Evolutionary conservation across 2,888 invertebrate species (phyloP).

Genomic region (Drosophila sordidula): DNA sequence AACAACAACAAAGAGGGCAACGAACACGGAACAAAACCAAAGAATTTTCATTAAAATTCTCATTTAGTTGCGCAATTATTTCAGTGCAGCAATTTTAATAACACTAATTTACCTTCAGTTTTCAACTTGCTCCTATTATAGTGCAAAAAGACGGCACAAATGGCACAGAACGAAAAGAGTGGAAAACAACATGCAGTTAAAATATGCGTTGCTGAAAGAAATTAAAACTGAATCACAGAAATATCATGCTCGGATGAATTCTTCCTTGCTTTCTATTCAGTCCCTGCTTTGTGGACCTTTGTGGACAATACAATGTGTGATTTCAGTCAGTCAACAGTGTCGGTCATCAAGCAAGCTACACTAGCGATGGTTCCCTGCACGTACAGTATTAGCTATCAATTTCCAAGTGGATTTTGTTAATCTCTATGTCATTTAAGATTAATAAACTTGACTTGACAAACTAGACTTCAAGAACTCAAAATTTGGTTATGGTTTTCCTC

Average conservation of each 20-base stretch:
- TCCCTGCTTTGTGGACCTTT: conserved; percentile 30
- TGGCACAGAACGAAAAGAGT: conserved; percentile 2
- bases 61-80: conserved; percentile 77
- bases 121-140: conserved; percentile 48
- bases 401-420: too few species aligned
- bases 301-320: conserved; percentile 33
- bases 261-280: conserved; percentile 52
- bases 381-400: conserved; percentile 22
- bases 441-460: too few species aligned
- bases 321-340: conserved; percentile 6
- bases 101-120: conserved; percentile 78
- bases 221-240: conserved; percentile 51
- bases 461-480: too few species aligned
- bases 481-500: too few species aligned
- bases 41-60: conserved; percentile 77
- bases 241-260: conserved; percentile 50
- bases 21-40: conserved; percentile 52
- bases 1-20: conserved; percentile 26
- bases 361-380: conserved; percentile 46
- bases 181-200: conserved; percentile 29
- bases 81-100: conserved; percentile 78
- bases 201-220: conserved; percentile 50
- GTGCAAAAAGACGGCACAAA: conserved; percentile 45
- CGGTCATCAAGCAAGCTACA: conserved; percentile 32
- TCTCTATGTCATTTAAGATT: too few species aligned